These are phyloP conservation scores for Callospermophilus lateralis DNA, from an alignment of 2,113 vertebrate species.

Conservation along the genomic window DNA sequence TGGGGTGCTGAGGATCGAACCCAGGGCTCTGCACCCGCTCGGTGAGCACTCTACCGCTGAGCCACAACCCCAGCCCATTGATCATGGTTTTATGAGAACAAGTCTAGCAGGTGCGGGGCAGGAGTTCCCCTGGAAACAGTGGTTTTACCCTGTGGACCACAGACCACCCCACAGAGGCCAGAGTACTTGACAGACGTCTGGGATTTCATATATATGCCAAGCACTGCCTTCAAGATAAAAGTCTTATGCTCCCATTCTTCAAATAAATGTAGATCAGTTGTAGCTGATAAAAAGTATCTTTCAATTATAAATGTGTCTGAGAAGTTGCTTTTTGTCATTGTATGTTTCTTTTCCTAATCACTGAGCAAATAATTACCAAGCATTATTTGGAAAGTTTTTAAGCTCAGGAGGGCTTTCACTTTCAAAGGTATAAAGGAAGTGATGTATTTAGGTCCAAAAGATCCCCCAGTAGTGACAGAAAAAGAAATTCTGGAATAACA, in stretches of 20 bases:
- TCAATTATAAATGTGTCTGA: neutral
- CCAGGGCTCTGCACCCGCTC: no score
- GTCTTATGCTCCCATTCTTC: neutral
- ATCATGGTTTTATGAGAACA: neutral
- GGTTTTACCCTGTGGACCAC: neutral
- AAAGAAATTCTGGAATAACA: neutral
- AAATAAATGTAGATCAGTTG: neutral
- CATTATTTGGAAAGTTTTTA: neutral
- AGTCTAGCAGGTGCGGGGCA: fast-evolving
- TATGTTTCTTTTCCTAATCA: neutral
- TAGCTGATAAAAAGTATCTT: neutral
- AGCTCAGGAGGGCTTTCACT: neutral
- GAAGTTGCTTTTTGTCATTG: neutral
- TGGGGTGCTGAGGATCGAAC: no score
- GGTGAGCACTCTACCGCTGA: no score
- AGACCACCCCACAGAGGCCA: neutral
- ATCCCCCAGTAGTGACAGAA: neutral
- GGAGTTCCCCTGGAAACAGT: neutral
- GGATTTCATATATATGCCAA: neutral
- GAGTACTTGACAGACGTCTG: neutral
- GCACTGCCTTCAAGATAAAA: neutral
- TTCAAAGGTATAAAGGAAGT: neutral
- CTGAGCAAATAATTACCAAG: fast-evolving
- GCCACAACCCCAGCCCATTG: no score
- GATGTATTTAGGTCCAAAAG: neutral